Evolutionary conservation across 2,888 invertebrate species (phyloP).

Genomic region (Helleia helle): DNA sequence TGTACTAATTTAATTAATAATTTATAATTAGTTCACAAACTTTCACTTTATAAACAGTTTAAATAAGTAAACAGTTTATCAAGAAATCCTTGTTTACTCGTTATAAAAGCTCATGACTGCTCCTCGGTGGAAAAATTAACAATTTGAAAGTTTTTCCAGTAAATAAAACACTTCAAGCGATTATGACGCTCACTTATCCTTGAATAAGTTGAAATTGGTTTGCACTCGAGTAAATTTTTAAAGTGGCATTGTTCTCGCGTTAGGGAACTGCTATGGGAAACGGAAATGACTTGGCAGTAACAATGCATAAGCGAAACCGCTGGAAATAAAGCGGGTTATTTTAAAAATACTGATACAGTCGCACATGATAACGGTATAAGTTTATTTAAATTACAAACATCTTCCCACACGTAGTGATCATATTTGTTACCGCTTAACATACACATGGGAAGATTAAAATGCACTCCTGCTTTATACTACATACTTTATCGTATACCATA

Average conservation of each 20-base stretch:
- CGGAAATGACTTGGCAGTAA: conserved; percentile 15
- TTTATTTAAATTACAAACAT: conserved; percentile 1
- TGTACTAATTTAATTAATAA: no score
- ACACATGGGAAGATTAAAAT: no score
- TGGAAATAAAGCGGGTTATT: conserved; percentile 11
- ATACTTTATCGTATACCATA: no score
- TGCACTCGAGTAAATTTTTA: conserved; percentile 4
- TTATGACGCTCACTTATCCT: not conserved
- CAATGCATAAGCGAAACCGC: conserved; percentile 12
- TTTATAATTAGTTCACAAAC: no score
- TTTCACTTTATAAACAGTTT: no score
- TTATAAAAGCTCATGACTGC: not conserved
- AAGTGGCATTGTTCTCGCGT: conserved; percentile 11
- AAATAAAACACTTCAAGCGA: conserved; percentile 8
- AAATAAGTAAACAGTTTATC: conserved; percentile 1
- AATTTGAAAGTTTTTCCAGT: conserved; percentile 5
- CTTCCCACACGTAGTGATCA: no score
- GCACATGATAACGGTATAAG: conserved; percentile 1
- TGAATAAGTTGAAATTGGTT: conserved; percentile 5
- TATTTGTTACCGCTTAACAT: no score
- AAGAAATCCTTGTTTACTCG: conserved; percentile 5
- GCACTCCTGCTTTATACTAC: no score
- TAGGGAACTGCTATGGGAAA: conserved; percentile 13
- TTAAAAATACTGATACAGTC: conserved; percentile 8
- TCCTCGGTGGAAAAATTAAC: conserved; percentile 3